Conservation (phyloP, 2,797 vertebrate genomes). For the Dromococcyx pavoninus region DNA sequence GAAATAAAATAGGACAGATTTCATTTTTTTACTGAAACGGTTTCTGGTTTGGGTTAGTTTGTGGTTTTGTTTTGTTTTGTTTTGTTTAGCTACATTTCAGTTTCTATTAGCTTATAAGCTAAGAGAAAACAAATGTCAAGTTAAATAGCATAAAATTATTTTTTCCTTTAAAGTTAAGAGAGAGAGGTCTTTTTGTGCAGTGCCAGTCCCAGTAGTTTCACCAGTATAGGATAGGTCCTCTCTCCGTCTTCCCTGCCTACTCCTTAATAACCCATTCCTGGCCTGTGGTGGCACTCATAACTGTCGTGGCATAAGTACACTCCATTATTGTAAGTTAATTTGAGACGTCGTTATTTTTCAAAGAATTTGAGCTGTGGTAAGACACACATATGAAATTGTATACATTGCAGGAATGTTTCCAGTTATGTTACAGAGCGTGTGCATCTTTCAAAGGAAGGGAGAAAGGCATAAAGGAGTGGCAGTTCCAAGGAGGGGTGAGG, state of each 20-base stretch:
- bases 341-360: not conserved
- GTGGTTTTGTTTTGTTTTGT: fast-evolving
- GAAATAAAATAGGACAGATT: not conserved
- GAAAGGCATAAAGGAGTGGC: slow-evolving; percentile 32
- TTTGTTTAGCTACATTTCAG: not conserved
- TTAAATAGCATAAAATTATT: not conserved
- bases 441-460: slow-evolving; percentile 57
- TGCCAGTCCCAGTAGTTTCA: not conserved
- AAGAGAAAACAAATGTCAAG: not conserved
- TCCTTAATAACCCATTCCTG: slow-evolving; percentile 15
- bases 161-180: not conserved
- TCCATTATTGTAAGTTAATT: slow-evolving; percentile 35
- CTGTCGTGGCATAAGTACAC: too few relatives aligned
- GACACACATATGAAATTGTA: not conserved
- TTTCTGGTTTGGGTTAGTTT: not conserved
- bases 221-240: not conserved
- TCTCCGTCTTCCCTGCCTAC: not conserved
- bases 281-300: not conserved
- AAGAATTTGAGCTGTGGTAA: slow-evolving; percentile 29
- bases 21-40: not conserved
- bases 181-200: not conserved
- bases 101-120: not conserved
- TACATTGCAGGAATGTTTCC: slow-evolving; percentile 33
- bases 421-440: slow-evolving; percentile 39
- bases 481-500: not conserved